phyloP scores from a whole-genome alignment of 2,113 vertebrate genomes.

The Myotis brandtii region DNA sequence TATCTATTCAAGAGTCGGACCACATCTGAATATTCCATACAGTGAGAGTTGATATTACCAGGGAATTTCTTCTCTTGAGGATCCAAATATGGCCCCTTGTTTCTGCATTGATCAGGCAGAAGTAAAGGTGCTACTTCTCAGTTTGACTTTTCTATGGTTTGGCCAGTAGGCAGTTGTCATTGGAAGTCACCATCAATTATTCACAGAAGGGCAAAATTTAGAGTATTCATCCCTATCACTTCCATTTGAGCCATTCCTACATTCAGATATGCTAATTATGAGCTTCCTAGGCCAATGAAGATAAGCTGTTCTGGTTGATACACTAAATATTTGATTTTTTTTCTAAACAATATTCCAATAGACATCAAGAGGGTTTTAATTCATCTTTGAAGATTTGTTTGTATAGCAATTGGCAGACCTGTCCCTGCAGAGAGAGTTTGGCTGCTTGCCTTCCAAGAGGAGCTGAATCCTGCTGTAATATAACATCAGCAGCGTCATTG shows the following conservation, averaged over 20 bases:
- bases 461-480: neutral
- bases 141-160: neutral
- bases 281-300: neutral
- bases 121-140: neutral
- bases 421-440: neutral
- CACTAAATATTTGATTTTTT: slow-evolving; percentile 41
- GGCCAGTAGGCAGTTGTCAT: neutral
- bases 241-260: neutral
- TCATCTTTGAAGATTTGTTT: slow-evolving; percentile 47
- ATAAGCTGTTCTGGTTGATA: neutral
- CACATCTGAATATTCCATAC: neutral
- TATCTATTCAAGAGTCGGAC: neutral
- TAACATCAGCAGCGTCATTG: too few relatives aligned
- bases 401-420: slow-evolving; percentile 20
- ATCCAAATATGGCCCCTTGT: neutral
- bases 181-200: neutral
- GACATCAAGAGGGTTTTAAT: neutral
- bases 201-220: neutral
- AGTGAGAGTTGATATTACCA: neutral
- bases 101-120: neutral
- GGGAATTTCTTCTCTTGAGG: neutral
- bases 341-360: slow-evolving; percentile 48
- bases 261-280: neutral
- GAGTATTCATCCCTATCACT: neutral
- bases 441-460: neutral